Evolutionary conservation across 1,140 invertebrate genomes (phyloP).

Genomic region (Philotrypesis tridentata): DNA sequence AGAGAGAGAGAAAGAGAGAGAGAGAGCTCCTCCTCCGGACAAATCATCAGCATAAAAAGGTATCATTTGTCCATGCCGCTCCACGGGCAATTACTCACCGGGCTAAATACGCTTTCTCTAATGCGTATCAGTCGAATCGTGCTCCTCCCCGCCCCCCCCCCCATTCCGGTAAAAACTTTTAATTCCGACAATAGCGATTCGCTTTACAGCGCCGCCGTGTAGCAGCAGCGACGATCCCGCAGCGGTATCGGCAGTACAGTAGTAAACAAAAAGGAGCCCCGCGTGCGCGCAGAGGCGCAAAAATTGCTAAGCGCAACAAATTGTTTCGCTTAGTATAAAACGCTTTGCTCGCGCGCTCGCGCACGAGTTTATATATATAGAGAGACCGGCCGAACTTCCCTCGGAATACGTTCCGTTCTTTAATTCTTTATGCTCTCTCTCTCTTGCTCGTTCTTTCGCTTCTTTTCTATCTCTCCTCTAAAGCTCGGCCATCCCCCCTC

Average conservation of each 20-base stretch:
- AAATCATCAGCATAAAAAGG: background rate
- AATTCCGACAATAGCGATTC: background rate
- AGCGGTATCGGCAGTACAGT: too few relatives aligned
- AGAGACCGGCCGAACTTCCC: slow-evolving; percentile 36
- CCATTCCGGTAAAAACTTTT: slow-evolving; percentile 35
- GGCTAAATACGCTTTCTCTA: background rate
- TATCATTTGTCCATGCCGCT: background rate
- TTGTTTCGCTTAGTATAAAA: slow-evolving; percentile 36
- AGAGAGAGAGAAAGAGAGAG: too few relatives aligned
- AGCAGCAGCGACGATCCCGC: too few relatives aligned
- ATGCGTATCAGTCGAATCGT: slow-evolving; percentile 18
- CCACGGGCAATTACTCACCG: background rate
- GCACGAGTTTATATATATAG: too few relatives aligned
- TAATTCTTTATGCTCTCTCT: slow-evolving; percentile 6
- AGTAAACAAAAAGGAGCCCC: background rate
- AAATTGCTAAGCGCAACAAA: slow-evolving; percentile 40
- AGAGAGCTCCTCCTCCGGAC: background rate
- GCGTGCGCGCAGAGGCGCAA: too few relatives aligned
- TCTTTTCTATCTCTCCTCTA: background rate
- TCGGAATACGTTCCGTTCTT: background rate
- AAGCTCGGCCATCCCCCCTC: too few relatives aligned
- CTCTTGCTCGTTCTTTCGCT: background rate
- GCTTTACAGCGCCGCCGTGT: too few relatives aligned
- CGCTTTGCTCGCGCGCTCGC: slow-evolving; percentile 23
- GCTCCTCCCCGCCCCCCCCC: too few relatives aligned